Percentiles rank a stretch among this genome's conserved stretches.
Evolutionary conservation across 2,113 vertebrate genomes (phyloP).

Genomic region (Elephas maximus): DNA sequence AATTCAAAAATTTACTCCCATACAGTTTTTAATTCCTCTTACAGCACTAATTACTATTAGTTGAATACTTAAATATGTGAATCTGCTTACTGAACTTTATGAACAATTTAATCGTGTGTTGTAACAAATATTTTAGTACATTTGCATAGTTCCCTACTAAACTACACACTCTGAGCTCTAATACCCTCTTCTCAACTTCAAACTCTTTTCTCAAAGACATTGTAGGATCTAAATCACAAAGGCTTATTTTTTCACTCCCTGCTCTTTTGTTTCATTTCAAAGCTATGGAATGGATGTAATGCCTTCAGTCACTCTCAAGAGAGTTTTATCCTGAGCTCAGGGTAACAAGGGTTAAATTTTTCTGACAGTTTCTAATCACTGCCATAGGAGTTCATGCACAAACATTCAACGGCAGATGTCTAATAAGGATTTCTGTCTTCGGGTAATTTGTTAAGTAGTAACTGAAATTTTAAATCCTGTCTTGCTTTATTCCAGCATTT

Average conservation of each 20-base stretch:
- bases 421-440: constrained; percentile 9
- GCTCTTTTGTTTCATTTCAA: not conserved
- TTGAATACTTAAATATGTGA: not conserved
- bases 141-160: not conserved
- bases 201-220: constrained; percentile 1
- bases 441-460: constrained; percentile 29
- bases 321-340: not conserved
- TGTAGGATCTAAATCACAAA: not conserved
- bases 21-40: not conserved
- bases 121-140: not conserved
- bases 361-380: constrained; percentile 33
- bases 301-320: accelerated
- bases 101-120: not conserved
- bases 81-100: not conserved
- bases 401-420: not conserved
- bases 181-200: not conserved
- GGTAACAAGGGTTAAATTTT: not conserved
- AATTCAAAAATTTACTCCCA: constrained; percentile 47
- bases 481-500: constrained; percentile 58
- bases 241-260: not conserved
- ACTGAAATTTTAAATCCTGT: constrained; percentile 7
- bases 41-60: not conserved
- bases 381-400: not conserved
- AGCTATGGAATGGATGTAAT: not conserved
- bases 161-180: not conserved